Conservation (phyloP, 1,140 invertebrate species). For the Sycophaga agraensis region DNA sequence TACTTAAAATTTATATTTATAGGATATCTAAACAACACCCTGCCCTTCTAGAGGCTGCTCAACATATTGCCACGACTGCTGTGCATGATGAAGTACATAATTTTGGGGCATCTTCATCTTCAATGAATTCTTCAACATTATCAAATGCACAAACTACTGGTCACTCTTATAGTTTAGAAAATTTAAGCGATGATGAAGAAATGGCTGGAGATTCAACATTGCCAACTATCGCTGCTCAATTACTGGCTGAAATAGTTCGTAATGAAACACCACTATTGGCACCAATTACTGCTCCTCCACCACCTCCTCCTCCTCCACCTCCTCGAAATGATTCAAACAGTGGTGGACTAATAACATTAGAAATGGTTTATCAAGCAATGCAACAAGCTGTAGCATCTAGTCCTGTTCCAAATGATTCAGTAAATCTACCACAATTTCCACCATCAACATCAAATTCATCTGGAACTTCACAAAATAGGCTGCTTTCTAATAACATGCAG, state of each 20-base stretch:
- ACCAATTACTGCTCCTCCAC: conserved; percentile 34
- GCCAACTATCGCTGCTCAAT: conserved; percentile 53
- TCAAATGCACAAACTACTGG: conserved; percentile 43
- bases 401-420: conserved; percentile 24
- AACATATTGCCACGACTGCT: conserved; percentile 57
- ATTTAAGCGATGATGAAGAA: conserved; percentile 61
- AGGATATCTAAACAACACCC: conserved; percentile 59
- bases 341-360: conserved; percentile 56
- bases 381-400: conserved; percentile 59
- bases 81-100: conserved; percentile 58
- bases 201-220: conserved; percentile 60
- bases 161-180: conserved; percentile 58
- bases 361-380: conserved; percentile 64
- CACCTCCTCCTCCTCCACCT: conserved; percentile 25
- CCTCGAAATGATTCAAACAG: conserved; percentile 26
- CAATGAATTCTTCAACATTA: conserved; percentile 37
- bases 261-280: conserved; percentile 21
- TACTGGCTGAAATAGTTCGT: conserved; percentile 56
- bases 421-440: conserved; percentile 26
- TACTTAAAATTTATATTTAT: conserved; percentile 13
- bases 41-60: conserved; percentile 56
- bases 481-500: conserved; percentile 39
- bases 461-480: conserved; percentile 25
- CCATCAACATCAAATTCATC: conserved; percentile 33
- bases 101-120: conserved; percentile 34